Evolutionary conservation across 2,797 vertebrate genomes (phyloP), one percentile per base, ranked within the genome.

Genomic region (Dallia pectoralis): DNA sequence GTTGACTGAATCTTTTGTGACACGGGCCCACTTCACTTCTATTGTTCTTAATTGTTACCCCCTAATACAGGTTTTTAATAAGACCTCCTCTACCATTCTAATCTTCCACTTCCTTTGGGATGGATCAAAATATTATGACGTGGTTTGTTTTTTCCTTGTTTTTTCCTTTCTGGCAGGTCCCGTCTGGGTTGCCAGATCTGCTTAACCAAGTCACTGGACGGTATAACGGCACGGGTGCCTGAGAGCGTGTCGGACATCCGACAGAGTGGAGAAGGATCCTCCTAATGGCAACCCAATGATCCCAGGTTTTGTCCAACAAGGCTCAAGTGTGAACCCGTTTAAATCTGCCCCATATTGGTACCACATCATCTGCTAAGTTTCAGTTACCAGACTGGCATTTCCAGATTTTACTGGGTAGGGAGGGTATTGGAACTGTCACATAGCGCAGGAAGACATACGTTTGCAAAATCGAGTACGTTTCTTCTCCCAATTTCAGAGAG

Each of bases 171-270:
- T 61, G 5, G 1, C 85, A 98, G 96, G 48, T 97, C 96, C 44
- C 94, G 96, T n/a, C 89, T 98, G 86, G 96, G 96, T 84, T 98
- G 96, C 89, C 97, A 98, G 89, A 91, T 98, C 83, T 97, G 94
- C 79, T 86, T 98, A 87, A 94, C 90, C 9, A 96, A 94, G 82
- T 90, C 87, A 0, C 92, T 97, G 93, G 93, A 97, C 7, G 91
- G 95, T 40, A 92, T 97, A 90, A 96, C 93, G 56, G 96, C 95
- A 73, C 83, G 92, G 76, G 95, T 98, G 3, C 97, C 97, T 0
- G 95, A 96, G 69, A 89, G 92, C 40, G 93, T 97, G 61, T 91
- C 96, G 0, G 96, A 98, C 88, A 96, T 89, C 86, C 90, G 96
- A 83, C 95, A 97, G 79, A 93, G 91, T 70, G 62, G 94, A 82